phyloP scores from a whole-genome alignment of 2,888 invertebrate genomes.

The Opisthograptis luteolata region DNA sequence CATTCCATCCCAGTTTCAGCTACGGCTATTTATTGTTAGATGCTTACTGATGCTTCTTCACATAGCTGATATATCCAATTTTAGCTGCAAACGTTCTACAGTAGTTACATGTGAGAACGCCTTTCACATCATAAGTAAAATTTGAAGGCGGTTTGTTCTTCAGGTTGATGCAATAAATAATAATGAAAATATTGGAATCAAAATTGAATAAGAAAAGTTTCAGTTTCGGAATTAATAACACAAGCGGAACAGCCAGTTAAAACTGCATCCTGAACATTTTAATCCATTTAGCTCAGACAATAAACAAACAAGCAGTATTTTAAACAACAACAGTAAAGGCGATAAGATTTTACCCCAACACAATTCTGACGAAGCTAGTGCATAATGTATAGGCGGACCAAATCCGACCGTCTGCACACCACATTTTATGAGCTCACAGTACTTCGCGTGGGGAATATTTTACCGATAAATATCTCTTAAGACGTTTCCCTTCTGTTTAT shows the following conservation, averaged over 20 bases:
- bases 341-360: slow-evolving; percentile 19
- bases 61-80: too few relatives aligned
- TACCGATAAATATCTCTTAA: slow-evolving; percentile 77
- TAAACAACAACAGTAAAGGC: slow-evolving; percentile 9
- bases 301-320: slow-evolving; percentile 1
- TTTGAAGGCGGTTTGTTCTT: too few relatives aligned
- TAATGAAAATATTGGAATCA: too few relatives aligned
- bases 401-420: slow-evolving; percentile 29
- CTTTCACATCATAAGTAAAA: too few relatives aligned
- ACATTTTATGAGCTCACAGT: slow-evolving; percentile 67
- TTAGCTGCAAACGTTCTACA: too few relatives aligned
- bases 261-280: neutral
- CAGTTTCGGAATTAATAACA: too few relatives aligned
- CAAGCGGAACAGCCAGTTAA: neutral
- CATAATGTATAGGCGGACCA: slow-evolving; percentile 27
- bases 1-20: too few relatives aligned
- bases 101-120: too few relatives aligned
- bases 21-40: too few relatives aligned
- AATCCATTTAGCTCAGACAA: neutral
- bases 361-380: slow-evolving; percentile 20
- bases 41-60: too few relatives aligned
- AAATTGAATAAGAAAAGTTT: too few relatives aligned
- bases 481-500: slow-evolving; percentile 76
- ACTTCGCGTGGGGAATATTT: slow-evolving; percentile 70
- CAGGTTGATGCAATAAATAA: too few relatives aligned